A percentile compares a stretch with the other conserved stretches of the same genome.
These are phyloP conservation scores for Timema podura DNA, from an alignment of 2,888 invertebrate species.

Conservation along the genomic window DNA sequence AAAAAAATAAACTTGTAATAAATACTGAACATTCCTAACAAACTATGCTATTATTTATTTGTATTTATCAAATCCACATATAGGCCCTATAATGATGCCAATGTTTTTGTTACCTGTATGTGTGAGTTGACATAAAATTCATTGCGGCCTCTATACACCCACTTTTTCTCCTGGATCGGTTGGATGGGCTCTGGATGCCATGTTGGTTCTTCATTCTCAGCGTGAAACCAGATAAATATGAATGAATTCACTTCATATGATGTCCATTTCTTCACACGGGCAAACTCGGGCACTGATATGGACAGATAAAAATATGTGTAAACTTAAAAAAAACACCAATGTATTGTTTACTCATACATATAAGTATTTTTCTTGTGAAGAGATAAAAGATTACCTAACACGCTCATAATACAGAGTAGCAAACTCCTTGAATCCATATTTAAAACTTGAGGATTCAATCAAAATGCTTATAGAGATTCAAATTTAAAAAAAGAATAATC, in stretches of 20 bases:
- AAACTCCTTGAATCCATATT: too few relatives aligned
- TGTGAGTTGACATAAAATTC: constrained; percentile 74
- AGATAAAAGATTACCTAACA: too few relatives aligned
- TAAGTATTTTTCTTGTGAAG: too few relatives aligned
- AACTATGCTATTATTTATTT: too few relatives aligned
- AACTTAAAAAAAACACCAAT: not conserved
- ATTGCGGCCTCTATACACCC: constrained; percentile 70
- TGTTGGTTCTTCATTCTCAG: constrained; percentile 61
- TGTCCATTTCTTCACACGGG: constrained; percentile 65
- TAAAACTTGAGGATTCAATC: not conserved
- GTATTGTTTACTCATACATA: not conserved
- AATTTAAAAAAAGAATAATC: not conserved
- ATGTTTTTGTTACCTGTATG: constrained; percentile 57
- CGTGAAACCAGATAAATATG: constrained; percentile 81
- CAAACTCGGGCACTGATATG: constrained; percentile 60
- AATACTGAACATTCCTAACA: too few relatives aligned
- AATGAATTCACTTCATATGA: constrained; percentile 65
- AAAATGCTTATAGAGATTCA: not conserved
- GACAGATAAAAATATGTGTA: not conserved
- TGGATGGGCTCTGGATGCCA: constrained; percentile 62
- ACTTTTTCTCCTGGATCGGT: constrained; percentile 52
- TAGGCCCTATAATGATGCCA: too few relatives aligned
- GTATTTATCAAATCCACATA: too few relatives aligned
- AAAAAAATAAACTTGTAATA: too few relatives aligned
- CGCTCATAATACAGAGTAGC: too few relatives aligned